A percentile compares a stretch with the other conserved stretches of the same genome.
Conservation (phyloP, 2,888 invertebrate species). For the Dasypogon diadema region DNA sequence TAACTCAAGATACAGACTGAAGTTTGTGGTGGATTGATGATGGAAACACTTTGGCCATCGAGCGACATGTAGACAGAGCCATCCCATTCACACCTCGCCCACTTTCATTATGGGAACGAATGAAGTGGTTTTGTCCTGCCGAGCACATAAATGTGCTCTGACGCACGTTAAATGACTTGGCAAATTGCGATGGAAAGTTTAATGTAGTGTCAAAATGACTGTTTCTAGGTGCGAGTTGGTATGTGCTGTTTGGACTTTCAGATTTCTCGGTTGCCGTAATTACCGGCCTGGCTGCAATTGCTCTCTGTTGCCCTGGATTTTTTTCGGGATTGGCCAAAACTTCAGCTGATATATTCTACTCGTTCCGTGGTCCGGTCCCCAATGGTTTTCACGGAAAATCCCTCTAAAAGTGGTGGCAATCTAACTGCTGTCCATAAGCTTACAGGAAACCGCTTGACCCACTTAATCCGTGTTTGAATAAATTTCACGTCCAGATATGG, state of each 20-base stretch:
- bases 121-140: conserved; percentile 10
- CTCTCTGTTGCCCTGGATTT: too few species aligned
- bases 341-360: too few species aligned
- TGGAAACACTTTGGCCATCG: conserved; percentile 8
- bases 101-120: conserved; percentile 29
- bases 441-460: conserved; percentile 12
- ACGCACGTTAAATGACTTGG: background rate
- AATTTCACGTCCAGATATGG: conserved; percentile 13
- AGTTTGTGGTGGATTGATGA: conserved; percentile 7
- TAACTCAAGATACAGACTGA: conserved; percentile 29
- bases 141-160: background rate
- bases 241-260: background rate
- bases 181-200: conserved; percentile 32
- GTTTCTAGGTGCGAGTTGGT: background rate
- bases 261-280: too few species aligned
- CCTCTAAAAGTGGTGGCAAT: background rate
- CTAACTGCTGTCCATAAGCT: conserved; percentile 5
- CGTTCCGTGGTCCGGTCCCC: too few species aligned
- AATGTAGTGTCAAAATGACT: conserved; percentile 13
- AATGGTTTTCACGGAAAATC: background rate
- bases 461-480: conserved; percentile 28
- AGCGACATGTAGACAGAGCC: background rate
- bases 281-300: too few species aligned
- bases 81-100: background rate
- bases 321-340: too few species aligned